phyloP scores from a whole-genome alignment of 2,113 vertebrate genomes.

The Panthera uncia region DNA sequence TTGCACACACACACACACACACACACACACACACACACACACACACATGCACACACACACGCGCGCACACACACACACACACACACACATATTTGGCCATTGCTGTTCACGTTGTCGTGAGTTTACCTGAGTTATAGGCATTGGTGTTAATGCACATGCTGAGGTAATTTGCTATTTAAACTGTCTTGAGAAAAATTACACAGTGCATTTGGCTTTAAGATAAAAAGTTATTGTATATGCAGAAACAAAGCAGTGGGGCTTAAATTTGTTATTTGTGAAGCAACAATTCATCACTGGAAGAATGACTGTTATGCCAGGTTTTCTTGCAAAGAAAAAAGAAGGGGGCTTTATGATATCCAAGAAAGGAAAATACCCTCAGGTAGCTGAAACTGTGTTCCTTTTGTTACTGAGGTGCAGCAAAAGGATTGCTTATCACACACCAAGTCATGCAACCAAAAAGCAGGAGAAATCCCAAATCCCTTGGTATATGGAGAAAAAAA shows the following conservation, averaged over 20 bases:
- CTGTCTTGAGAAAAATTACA: constrained; percentile 18
- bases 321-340: neutral
- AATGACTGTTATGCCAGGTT: constrained; percentile 11
- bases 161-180: constrained; percentile 9
- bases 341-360: neutral
- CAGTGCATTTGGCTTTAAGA: constrained; percentile 16
- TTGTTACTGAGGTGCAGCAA: neutral
- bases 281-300: constrained; percentile 43
- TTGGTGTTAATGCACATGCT: neutral
- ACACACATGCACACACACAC: too few relatives aligned
- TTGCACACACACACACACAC: fast-evolving
- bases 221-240: neutral
- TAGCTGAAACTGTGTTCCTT: constrained; percentile 33
- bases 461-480: neutral
- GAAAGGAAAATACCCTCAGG: neutral
- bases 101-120: neutral
- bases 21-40: neutral
- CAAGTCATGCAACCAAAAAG: neutral
- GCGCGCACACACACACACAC: too few relatives aligned
- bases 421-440: neutral
- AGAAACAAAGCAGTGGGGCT: neutral
- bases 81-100: too few relatives aligned
- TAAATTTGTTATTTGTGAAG: constrained; percentile 36
- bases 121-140: neutral
- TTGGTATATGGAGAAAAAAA: neutral